Base-by-base conservation (phyloP, 1,140 invertebrate genomes). In the Calliopsis andreniformis region DNA sequence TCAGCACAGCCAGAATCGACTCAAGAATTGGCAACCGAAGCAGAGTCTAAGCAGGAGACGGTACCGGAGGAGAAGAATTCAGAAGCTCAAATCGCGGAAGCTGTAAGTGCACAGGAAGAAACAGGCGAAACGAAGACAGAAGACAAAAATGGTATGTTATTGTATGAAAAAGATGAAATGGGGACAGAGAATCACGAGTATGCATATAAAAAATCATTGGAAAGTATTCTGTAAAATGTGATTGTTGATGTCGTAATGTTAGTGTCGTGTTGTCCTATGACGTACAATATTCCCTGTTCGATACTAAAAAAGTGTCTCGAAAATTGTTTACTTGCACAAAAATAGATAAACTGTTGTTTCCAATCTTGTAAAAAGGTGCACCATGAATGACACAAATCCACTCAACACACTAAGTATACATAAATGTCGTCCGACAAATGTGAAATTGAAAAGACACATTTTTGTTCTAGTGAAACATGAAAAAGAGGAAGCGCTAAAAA, bases 401-500 rank as follows among this genome's bases (percentile, higher is more conserved):
- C 4, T 64, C n/a, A 6, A 64, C 42, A 14, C 6, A n/a, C 25
- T 18, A 63, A 16, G 16, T n/a, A n/a, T n/a, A 49, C 14, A 47
- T 0, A 10, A 5, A 20, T 32, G 30, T 47, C 20, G 1, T 25
- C 25, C 16, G 20, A n/a, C n/a, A 5, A 20, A 23, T 6, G 3
- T 28, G 2, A 47, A 47, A 12, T 32, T 42, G 70, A 71, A 73
- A 35, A 3, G 12, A 25, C 12, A 4, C 28, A 20, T 28, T 25
- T n/a, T 42, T 0, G 35, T 85, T 85, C 30, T 59, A 85, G 80
- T 86, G 64, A 86, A 61, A 51, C 67, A 82, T 6, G 79, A 86
- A 0, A 85, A 80, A 25, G 79, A 86, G 61, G 86, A 88, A 51
- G 86, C 89, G 8, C 76, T 87, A 3, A 87, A 53, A 32, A 87